These are phyloP conservation scores for Leucoraja erinaceus DNA, from an alignment of 2,113 vertebrate genomes.

Conservation along the genomic window DNA sequence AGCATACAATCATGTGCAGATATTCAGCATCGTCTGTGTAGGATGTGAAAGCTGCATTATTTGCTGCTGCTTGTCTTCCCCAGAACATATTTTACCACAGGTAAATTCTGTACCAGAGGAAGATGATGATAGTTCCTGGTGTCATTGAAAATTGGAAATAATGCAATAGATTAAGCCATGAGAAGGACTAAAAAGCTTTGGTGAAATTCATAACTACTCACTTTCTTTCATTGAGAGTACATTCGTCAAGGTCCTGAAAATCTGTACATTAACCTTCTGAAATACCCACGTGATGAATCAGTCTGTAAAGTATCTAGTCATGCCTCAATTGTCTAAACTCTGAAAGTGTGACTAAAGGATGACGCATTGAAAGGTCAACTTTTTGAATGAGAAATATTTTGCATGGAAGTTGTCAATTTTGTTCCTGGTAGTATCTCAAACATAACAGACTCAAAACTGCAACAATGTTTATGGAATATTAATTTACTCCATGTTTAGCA, in stretches of 20 bases:
- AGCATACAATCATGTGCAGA: not conserved
- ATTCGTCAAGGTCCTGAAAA: slow-evolving; percentile 18
- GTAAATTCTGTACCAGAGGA: not conserved
- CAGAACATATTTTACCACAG: not conserved
- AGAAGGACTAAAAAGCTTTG: not conserved
- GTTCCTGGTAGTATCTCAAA: not conserved
- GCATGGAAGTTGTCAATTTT: not conserved
- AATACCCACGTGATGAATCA: slow-evolving; percentile 25
- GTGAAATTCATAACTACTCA: not conserved
- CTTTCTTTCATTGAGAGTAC: not conserved
- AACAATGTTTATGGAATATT: too few species aligned
- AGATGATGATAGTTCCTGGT: not conserved
- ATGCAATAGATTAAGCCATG: not conserved
- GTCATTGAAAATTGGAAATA: slow-evolving; percentile 10
- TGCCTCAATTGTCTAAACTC: not conserved
- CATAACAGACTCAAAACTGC: not conserved
- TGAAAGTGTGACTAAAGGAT: not conserved
- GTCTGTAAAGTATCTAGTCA: slow-evolving; percentile 7
- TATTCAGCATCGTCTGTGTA: slow-evolving; percentile 8
- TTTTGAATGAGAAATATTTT: not conserved
- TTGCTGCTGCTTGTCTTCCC: not conserved
- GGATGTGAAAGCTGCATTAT: slow-evolving; percentile 33
- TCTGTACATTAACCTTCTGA: slow-evolving; percentile 22
- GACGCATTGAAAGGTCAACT: not conserved
- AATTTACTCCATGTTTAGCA: not conserved